Evolutionary conservation across 2,888 invertebrate species (phyloP).

Genomic region (Mellilla xanthometata): DNA sequence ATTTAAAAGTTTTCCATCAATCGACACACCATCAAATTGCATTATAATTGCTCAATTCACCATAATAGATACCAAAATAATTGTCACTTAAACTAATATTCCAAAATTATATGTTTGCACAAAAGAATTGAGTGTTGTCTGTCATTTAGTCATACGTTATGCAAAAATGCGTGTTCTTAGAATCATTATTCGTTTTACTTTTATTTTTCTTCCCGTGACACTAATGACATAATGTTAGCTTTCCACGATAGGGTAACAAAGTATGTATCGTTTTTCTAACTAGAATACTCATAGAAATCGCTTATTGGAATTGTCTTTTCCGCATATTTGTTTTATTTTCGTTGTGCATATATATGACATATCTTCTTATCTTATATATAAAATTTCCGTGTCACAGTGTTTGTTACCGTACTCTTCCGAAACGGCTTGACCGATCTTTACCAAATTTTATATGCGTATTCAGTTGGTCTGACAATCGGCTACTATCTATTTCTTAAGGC

Average conservation of each 20-base stretch:
- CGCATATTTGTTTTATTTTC: no score
- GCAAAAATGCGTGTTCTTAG: constrained; percentile 8
- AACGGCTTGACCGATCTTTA: no score
- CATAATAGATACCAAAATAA: constrained; percentile 18
- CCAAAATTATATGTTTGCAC: constrained; percentile 27
- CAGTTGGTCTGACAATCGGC: no score
- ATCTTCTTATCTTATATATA: no score
- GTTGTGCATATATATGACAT: no score
- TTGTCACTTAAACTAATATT: constrained; percentile 16
- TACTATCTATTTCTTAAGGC: no score
- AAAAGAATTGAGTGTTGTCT: constrained; percentile 17
- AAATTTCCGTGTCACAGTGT: no score
- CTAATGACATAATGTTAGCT: constrained; percentile 21
- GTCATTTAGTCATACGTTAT: constrained; percentile 23
- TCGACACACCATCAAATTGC: neutral
- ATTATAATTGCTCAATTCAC: constrained; percentile 6
- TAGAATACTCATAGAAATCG: no score
- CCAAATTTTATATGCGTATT: no score
- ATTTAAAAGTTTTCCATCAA: no score
- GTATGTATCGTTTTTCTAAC: neutral
- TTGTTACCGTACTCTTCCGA: no score
- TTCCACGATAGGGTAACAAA: constrained; percentile 10
- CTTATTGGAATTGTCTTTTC: no score
- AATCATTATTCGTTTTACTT: constrained; percentile 1
- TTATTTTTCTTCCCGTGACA: constrained; percentile 4